Evolutionary conservation across 2,888 invertebrate genomes (phyloP), one percentile per base, ranked within the genome.

Genomic region (Dasysyrphus albostriatus): DNA sequence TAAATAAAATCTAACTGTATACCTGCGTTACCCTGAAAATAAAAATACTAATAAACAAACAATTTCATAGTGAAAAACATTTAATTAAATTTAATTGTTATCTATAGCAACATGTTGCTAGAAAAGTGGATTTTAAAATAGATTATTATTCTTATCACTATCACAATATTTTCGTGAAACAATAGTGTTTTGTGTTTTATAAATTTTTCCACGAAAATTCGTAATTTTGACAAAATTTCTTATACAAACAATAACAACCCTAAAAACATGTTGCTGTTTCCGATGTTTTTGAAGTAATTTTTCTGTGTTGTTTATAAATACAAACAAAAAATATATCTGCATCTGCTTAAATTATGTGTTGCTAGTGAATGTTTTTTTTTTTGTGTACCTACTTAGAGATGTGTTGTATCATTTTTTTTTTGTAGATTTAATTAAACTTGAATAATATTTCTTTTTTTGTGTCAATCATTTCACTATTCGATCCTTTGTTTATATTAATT

Each of bases 201-300:
- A 24, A 24, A 29, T 29, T 4, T 16, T 6, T 56, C 58, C 9
- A 19, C 59, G 12, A 59, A 61, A 44, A 56, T 34, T 19, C 14
- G 19, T n/a, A 70, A 49, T 44, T 34, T 67, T 19, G 51, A 24
- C 54, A 69, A 69, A 61, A 72, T 77, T 51, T 29, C 54, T 51
- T 42, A 47, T 51, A 70, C 19, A 80, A 80, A 84, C 76, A 73
- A 69, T 58, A 65, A 84, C 49, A 74, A 67, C 4, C 12, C 24
- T 12, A 29, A 63, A 34, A 82, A 80, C 76, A 89, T 89, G 89
- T 78, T 89, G 74, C 88, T 89, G 16, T 89, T 89, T 84, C 89
- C 89, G 65, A 88, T 89, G 74, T 89, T 89, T 84, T 84, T 89
- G 77, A 89, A 89, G 89, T 89, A 89, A 88, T 80, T 82, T 81